These are phyloP conservation scores for Pogonomyrmex californicus DNA, from an alignment of 1,140 invertebrate genomes.

Conservation along the genomic window DNA sequence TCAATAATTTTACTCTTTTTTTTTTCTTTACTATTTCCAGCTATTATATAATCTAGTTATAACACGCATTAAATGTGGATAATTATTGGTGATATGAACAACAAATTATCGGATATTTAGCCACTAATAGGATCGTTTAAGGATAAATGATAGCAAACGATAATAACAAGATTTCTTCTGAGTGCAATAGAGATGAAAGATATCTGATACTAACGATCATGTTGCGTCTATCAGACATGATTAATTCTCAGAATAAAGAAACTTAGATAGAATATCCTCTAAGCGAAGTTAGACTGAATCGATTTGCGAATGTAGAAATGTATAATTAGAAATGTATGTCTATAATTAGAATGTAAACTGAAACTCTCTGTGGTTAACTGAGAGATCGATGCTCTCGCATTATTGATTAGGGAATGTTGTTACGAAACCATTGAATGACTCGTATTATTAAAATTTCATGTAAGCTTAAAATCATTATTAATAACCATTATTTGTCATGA, in stretches of 20 bases:
- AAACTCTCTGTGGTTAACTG: conserved; percentile 29
- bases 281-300: neutral
- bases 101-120: neutral
- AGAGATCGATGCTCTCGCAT: conserved; percentile 21
- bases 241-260: neutral
- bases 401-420: conserved; percentile 9
- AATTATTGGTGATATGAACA: neutral
- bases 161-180: conserved; percentile 24
- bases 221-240: neutral
- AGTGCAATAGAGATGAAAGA: neutral
- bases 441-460: neutral
- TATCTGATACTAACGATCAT: conserved; percentile 15
- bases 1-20: neutral
- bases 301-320: conserved; percentile 31
- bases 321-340: neutral
- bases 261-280: neutral
- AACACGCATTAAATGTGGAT: too few species aligned
- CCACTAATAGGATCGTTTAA: neutral
- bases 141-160: neutral
- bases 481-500: neutral
- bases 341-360: conserved; percentile 40
- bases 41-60: neutral
- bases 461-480: neutral
- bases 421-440: neutral
- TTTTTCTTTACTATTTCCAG: neutral